These are phyloP conservation scores for Pan troglodytes DNA, from an alignment of 2,113 vertebrate species.

Conservation along the genomic window DNA sequence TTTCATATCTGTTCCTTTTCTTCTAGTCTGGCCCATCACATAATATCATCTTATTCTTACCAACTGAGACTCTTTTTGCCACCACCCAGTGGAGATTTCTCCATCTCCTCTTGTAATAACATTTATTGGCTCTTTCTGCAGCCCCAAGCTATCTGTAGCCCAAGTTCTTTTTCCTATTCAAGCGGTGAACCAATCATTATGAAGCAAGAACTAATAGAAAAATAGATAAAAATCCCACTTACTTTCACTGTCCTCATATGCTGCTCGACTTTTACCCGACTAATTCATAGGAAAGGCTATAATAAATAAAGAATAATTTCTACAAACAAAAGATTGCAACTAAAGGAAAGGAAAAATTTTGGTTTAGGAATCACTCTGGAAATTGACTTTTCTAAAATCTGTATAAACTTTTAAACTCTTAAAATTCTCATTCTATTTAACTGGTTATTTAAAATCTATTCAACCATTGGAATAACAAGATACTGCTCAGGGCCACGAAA, in stretches of 20 bases:
- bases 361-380: background rate
- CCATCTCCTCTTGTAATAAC: background rate
- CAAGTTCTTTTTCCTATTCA: background rate
- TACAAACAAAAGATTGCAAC: background rate
- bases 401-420: background rate
- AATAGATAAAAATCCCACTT: background rate
- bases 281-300: background rate
- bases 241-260: background rate
- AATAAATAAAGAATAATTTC: background rate
- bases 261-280: background rate
- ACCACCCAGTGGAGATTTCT: background rate
- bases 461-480: background rate
- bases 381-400: background rate
- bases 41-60: background rate
- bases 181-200: background rate
- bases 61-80: background rate
- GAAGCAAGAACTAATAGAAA: background rate
- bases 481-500: background rate
- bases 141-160: background rate
- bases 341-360: background rate
- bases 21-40: background rate
- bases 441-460: background rate
- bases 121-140: background rate
- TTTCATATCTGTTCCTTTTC: background rate
- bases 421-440: background rate